A percentile compares a stretch with the other conserved stretches of the same genome.
These are phyloP conservation scores for Drosophila neotestacea DNA, from an alignment of 2,888 invertebrate species.

Conservation along the genomic window DNA sequence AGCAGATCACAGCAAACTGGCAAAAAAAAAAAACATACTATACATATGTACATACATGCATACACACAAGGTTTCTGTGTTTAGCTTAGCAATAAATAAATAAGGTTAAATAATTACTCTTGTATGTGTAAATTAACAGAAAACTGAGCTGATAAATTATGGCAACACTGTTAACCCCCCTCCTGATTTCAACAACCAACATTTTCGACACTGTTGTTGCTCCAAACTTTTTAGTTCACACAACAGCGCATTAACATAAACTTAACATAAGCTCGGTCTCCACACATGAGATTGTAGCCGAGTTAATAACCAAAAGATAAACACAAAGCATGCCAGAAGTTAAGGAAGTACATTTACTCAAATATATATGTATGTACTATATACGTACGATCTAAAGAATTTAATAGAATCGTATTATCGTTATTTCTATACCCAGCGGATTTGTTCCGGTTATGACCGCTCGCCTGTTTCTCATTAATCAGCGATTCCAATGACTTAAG, in stretches of 20 bases:
- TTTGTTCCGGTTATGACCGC: conserved; percentile 55
- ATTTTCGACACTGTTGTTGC: conserved; percentile 36
- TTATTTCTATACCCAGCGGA: conserved; percentile 12
- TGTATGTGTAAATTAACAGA: conserved; percentile 26
- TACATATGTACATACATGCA: not conserved
- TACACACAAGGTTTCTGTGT: conserved; percentile 14
- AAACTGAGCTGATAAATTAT: conserved; percentile 10
- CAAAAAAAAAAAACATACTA: conserved; percentile 26
- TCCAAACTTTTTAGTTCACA: conserved; percentile 49
- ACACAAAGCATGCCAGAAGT: conserved; percentile 16
- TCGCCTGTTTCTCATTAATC: conserved; percentile 52
- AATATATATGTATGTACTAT: not conserved
- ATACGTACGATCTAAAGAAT: conserved; percentile 5
- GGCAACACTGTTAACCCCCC: not conserved
- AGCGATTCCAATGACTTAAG: conserved; percentile 41
- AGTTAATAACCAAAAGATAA: conserved; percentile 61
- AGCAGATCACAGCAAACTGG: conserved; percentile 25
- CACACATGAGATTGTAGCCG: conserved; percentile 50
- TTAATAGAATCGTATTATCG: conserved; percentile 33
- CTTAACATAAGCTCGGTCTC: conserved; percentile 42
- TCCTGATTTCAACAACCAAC: conserved; percentile 11
- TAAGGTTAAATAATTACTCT: conserved; percentile 47
- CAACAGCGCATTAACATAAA: conserved; percentile 39
- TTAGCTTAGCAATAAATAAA: conserved; percentile 38
- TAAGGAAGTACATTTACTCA: conserved; percentile 8